Evolutionary conservation across 2,113 vertebrate genomes (phyloP).

Genomic region (Erythrocercus mccallii): DNA sequence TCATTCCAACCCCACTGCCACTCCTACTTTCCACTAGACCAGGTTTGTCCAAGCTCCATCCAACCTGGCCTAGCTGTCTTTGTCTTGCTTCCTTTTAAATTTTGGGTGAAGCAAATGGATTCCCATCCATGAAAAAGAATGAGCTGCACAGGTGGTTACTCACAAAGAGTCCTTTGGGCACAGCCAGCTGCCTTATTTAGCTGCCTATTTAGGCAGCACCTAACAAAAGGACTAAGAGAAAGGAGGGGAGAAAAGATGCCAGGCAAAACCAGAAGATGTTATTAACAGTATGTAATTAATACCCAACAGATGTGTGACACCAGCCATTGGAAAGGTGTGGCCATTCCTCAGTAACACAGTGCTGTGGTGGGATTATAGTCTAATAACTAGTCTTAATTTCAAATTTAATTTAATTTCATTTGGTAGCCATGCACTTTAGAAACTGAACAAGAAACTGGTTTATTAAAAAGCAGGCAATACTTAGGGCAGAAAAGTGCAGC

Average conservation of each 20-base stretch:
- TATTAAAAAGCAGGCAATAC: neutral
- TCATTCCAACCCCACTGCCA: neutral
- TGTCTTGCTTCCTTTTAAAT: neutral
- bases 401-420: neutral
- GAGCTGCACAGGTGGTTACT: neutral
- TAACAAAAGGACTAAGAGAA: neutral
- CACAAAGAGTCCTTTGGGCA: neutral
- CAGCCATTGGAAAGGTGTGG: neutral
- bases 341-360: neutral
- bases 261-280: neutral
- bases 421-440: neutral
- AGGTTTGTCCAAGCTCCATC: neutral
- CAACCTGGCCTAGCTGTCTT: neutral
- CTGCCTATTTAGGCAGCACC: neutral
- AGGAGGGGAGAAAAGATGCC: neutral
- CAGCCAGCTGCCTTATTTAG: neutral
- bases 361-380: neutral
- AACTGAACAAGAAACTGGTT: rapidly evolving
- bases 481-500: neutral
- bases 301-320: neutral
- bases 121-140: neutral
- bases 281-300: neutral
- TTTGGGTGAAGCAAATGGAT: neutral
- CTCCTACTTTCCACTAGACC: neutral
- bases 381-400: neutral